Conservation (phyloP, 2,113 vertebrate species). For the Otocyon megalotis region DNA sequence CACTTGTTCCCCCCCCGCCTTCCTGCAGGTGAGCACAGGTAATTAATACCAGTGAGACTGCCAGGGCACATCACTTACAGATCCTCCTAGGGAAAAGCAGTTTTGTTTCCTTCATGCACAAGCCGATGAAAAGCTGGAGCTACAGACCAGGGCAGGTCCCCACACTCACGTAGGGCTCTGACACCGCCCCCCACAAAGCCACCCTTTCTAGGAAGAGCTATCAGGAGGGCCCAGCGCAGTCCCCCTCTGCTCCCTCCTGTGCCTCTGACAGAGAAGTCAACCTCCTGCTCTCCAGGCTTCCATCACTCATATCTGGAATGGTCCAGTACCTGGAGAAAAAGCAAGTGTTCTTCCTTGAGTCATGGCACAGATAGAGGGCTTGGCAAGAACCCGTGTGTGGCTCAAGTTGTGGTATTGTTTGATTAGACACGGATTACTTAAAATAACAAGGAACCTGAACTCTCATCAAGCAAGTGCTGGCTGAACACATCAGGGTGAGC, state of each 20-base stretch:
- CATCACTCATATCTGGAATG: background rate
- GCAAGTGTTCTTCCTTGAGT: background rate
- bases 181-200: background rate
- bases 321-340: background rate
- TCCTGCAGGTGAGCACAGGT: background rate
- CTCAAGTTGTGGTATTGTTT: background rate
- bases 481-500: background rate
- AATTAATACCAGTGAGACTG: background rate
- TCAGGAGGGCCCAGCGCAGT: background rate
- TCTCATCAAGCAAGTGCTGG: background rate
- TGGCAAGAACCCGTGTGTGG: background rate
- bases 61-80: fast-evolving
- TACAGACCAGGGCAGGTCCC: background rate
- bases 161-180: background rate
- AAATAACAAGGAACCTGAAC: background rate
- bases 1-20: background rate
- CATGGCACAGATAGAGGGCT: background rate
- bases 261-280: background rate
- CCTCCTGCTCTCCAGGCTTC: background rate
- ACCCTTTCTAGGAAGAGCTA: background rate
- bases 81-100: background rate
- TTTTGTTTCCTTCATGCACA: background rate
- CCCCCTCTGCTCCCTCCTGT: background rate
- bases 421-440: background rate
- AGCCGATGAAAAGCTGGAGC: too few species aligned